Percentiles rank a stretch among this genome's conserved stretches.
phyloP scores from a whole-genome alignment of 2,113 vertebrate species.

The Eublepharis macularius region DNA sequence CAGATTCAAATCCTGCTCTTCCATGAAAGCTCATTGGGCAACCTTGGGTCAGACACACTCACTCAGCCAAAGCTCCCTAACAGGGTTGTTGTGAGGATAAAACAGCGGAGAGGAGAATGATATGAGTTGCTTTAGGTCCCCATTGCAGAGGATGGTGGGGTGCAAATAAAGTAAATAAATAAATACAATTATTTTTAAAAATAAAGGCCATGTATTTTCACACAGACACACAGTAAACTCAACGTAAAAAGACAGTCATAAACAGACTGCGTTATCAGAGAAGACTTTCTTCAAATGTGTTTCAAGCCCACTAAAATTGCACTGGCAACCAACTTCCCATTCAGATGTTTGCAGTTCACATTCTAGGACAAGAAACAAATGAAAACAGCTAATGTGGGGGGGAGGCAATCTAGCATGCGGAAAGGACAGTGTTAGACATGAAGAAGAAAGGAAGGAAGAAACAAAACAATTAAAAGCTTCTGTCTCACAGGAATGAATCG shows the following conservation, averaged over 20 bases:
- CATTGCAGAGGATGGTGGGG: too few relatives aligned
- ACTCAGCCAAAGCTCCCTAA: too few relatives aligned
- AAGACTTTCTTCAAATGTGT: not conserved
- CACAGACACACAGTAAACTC: constrained; percentile 45
- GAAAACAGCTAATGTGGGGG: not conserved
- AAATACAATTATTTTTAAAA: constrained; percentile 37
- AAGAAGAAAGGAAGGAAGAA: not conserved
- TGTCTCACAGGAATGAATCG: not conserved
- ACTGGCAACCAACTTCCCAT: not conserved
- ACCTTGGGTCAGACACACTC: too few relatives aligned
- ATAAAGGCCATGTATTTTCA: constrained; percentile 56
- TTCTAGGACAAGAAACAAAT: not conserved
- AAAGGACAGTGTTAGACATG: not conserved
- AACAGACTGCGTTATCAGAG: not conserved
- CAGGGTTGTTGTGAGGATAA: too few relatives aligned
- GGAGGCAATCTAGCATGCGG: not conserved
- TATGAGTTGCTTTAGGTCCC: too few relatives aligned
- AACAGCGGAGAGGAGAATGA: too few relatives aligned
- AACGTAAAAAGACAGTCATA: constrained; percentile 25
- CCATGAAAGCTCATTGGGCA: too few relatives aligned
- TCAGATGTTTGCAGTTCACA: not conserved
- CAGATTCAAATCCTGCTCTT: too few relatives aligned
- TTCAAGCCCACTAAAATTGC: not conserved
- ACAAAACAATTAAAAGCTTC: not conserved
- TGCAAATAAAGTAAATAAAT: too few relatives aligned